Conservation (phyloP, 23 tunicate species). For the Trididemnum miniatum region DNA sequence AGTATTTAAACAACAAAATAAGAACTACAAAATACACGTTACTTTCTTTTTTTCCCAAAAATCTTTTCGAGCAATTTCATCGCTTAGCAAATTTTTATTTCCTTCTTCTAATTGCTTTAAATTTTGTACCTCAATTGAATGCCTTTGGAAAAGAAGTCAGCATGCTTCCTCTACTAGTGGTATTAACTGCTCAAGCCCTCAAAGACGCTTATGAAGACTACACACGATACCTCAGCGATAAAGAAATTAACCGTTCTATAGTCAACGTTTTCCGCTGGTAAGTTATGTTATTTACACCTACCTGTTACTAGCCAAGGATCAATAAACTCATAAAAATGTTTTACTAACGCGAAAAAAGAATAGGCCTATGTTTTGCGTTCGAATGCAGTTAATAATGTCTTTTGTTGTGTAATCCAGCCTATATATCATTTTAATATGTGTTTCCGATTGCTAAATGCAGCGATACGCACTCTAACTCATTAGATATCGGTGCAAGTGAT, state of each 20-base stretch:
- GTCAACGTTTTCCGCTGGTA: slow-evolving; percentile 11
- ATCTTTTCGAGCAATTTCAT: slow-evolving; percentile 90
- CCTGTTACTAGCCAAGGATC: too few species aligned
- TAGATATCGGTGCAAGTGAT: too few species aligned
- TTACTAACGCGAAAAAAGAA: too few species aligned
- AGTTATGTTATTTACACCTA: too few species aligned
- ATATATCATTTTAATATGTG: too few species aligned
- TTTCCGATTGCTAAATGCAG: too few species aligned
- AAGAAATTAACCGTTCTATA: slow-evolving; percentile 39
- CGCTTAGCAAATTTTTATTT: slow-evolving; percentile 95
- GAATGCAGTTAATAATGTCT: too few species aligned
- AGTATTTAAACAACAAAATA: slow-evolving; percentile 49
- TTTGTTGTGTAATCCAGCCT: too few species aligned
- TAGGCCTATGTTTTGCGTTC: too few species aligned
- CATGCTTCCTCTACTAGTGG: slow-evolving; percentile 74
- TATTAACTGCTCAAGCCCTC: slow-evolving; percentile 61
- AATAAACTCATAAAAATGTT: too few species aligned
- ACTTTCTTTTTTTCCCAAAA: slow-evolving; percentile 77
- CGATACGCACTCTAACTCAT: too few species aligned
- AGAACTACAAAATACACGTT: slow-evolving; percentile 89
- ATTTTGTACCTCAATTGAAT: slow-evolving; percentile 76
- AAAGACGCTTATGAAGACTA: slow-evolving; percentile 84
- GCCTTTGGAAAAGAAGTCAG: slow-evolving; percentile 71
- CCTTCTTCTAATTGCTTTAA: slow-evolving; percentile 57
- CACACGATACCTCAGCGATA: slow-evolving; percentile 51